These are phyloP conservation scores for Acanthis flammea DNA, from an alignment of 2,797 vertebrate genomes.

Conservation along the genomic window DNA sequence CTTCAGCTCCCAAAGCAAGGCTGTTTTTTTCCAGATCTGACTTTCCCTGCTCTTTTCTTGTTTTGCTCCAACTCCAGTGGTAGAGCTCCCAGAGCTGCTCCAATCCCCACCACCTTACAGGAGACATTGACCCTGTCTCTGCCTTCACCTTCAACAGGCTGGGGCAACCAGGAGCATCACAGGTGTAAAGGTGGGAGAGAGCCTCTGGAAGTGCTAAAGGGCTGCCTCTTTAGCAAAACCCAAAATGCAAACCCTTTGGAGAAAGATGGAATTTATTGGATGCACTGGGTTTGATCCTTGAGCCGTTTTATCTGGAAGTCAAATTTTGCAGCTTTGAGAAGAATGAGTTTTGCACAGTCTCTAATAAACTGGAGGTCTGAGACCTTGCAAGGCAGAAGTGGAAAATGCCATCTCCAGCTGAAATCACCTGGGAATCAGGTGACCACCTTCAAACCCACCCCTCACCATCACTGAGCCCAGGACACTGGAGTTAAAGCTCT, in stretches of 20 bases:
- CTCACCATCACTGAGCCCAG: background rate
- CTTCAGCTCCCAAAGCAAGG: background rate
- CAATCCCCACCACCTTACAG: background rate
- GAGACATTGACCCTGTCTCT: background rate
- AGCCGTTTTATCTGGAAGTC: background rate
- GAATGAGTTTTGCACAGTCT: background rate
- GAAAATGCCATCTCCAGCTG: background rate
- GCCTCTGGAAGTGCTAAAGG: background rate
- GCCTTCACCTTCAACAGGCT: background rate
- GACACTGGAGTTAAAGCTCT: background rate
- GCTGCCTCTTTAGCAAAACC: background rate
- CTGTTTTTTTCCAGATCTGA: background rate
- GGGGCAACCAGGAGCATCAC: background rate
- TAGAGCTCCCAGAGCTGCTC: background rate
- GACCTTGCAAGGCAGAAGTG: background rate
- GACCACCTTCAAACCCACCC: background rate
- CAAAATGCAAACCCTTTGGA: background rate
- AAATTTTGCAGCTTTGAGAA: background rate
- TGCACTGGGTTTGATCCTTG: background rate
- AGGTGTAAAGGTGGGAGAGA: background rate
- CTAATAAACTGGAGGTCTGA: background rate
- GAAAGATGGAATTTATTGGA: background rate
- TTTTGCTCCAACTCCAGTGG: accelerated
- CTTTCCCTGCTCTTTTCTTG: background rate
- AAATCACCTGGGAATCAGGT: background rate